phyloP scores from a whole-genome alignment of 2,797 vertebrate species.

The Diplodus puntazzo region DNA sequence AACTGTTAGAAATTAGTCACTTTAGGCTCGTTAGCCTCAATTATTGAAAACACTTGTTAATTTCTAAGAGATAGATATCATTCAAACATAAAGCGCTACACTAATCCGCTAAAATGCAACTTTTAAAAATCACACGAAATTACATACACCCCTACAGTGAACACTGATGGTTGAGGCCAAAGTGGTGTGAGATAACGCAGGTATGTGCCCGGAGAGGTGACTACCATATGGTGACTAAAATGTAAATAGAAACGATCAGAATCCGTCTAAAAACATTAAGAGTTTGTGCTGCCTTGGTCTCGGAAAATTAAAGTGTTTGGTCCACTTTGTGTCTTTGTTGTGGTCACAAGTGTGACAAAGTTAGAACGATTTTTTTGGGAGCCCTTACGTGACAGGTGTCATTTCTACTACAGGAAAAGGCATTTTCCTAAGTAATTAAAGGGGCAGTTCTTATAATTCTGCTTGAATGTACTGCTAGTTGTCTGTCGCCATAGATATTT shows the following conservation, averaged over 20 bases:
- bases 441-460: background rate
- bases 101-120: fast-evolving
- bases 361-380: background rate
- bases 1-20: background rate
- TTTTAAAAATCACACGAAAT: background rate
- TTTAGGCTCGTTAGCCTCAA: fast-evolving
- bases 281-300: background rate
- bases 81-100: fast-evolving
- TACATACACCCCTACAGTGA: background rate
- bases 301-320: background rate
- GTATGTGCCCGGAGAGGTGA: background rate
- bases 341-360: background rate
- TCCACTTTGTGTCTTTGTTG: background rate
- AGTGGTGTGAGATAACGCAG: conserved; percentile 75
- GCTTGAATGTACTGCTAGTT: background rate
- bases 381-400: background rate
- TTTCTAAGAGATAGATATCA: fast-evolving
- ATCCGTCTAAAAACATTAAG: background rate
- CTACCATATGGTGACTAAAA: conserved; percentile 3
- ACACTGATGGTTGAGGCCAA: conserved; percentile 63
- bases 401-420: too few relatives aligned
- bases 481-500: too few relatives aligned
- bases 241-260: background rate
- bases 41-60: fast-evolving
- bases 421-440: background rate